phyloP scores from a whole-genome alignment of 1,140 invertebrate species.

The Kradibia gibbosae region DNA sequence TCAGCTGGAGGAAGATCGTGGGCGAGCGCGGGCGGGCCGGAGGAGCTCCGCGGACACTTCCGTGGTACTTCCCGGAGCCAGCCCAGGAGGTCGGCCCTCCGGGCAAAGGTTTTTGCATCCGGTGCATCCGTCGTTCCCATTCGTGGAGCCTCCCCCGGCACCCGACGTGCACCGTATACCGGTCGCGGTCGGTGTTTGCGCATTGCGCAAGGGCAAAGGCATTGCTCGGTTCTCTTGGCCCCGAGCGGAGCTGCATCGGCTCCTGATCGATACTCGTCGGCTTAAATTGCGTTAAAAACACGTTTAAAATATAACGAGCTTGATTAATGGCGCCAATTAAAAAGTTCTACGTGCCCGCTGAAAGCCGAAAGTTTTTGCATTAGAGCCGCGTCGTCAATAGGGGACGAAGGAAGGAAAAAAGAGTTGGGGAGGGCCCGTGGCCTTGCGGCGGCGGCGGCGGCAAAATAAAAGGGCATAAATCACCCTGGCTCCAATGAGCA shows the following conservation, averaged over 20 bases:
- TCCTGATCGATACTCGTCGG: neutral
- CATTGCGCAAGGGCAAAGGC: neutral
- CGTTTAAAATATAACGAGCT: neutral
- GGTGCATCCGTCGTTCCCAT: neutral
- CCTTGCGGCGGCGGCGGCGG: conserved; percentile 5
- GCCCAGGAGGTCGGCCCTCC: neutral
- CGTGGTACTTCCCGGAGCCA: no score
- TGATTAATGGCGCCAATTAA: neutral
- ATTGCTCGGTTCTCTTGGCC: neutral
- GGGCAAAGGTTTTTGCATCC: neutral
- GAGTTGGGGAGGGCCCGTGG: neutral
- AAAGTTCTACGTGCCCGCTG: neutral
- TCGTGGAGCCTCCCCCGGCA: neutral
- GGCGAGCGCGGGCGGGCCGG: neutral
- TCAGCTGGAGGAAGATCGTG: neutral
- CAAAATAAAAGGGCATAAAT: conserved; percentile 35
- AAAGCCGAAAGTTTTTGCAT: neutral
- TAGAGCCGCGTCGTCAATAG: neutral
- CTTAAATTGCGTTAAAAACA: neutral
- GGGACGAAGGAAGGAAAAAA: neutral
- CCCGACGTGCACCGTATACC: neutral
- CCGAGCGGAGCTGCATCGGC: neutral
- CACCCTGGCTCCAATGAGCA: conserved; percentile 36
- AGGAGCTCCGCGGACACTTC: neutral
- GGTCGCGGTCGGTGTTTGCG: neutral